Base-by-base conservation (phyloP, 2,888 invertebrate genomes). In the Gandaritis pyraliata region DNA sequence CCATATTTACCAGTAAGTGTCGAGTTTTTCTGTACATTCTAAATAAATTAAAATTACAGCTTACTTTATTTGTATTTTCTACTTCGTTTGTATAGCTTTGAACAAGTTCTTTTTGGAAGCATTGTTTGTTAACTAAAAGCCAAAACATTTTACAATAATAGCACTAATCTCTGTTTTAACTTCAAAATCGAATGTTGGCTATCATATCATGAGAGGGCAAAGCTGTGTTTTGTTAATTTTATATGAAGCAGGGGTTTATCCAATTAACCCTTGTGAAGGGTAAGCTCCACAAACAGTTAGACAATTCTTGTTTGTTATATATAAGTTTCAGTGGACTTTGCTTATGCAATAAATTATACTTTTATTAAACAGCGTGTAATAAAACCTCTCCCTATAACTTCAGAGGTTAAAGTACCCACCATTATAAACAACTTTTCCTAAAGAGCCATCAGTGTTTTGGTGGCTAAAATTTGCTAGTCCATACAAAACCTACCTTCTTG, bases 1-100 rank as follows among this genome's bases (percentile, higher is more conserved):
- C 57, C 7, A 66, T 72, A 59, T 72, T 69, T 66, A 60, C 69
- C 58, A 61, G 73, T 73, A 68, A 73, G 73, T 73, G 64, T 30
- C 49, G 57, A 57, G 54, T 38, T 56, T 58, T 58, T 69, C 51
- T 33, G 16, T 59, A 59, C 13, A 13, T 13, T 46, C 2, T 0
- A 23, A 46, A 16, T 46, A 29, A 23, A 46, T 15, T 48, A 33
- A 46, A 29, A 23, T 33, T 16, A n/a, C 36, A 16, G 15, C 18
- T 46, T 36, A 36, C 33, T 8, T 33, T 11, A 47, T 13, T 15
- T 15, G 29, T 16, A 43, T 43, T 30, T 45, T 11, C 8, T 33
- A 33, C 33, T 33, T 36, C 43, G 49, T 15, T 38, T 59, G 6
- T 6, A 33, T 33, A 4, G 6, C 29, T 29, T 6, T 29, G 6